These are phyloP conservation scores for Ceratitis capitata DNA, from an alignment of 1,140 invertebrate genomes.

Conservation along the genomic window DNA sequence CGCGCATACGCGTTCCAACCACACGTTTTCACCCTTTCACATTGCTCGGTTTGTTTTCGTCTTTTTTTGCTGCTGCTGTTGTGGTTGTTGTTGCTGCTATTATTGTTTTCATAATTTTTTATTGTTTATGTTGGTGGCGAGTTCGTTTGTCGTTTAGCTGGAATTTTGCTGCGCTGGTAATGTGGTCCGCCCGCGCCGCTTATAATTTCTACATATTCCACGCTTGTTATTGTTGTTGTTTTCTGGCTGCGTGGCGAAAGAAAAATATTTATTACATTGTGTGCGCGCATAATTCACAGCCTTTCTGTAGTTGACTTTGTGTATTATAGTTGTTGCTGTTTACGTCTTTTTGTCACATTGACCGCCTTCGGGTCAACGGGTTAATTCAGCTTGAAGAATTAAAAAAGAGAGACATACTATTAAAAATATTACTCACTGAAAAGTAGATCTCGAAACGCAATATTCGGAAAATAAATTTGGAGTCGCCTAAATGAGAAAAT, in stretches of 20 bases:
- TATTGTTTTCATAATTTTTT: slow-evolving; percentile 22
- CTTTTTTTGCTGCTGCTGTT: background rate
- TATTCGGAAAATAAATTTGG: too few relatives aligned
- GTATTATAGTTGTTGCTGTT: slow-evolving; percentile 6
- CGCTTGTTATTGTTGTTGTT: background rate
- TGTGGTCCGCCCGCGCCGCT: slow-evolving; percentile 19
- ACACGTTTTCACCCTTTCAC: slow-evolving; percentile 33
- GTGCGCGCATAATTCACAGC: slow-evolving; percentile 64
- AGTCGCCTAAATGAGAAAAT: too few relatives aligned
- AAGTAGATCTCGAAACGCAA: too few relatives aligned
- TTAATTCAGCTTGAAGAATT: background rate
- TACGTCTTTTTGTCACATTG: slow-evolving; percentile 6
- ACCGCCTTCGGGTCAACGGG: background rate
- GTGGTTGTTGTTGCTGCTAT: background rate
- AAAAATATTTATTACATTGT: slow-evolving; percentile 65
- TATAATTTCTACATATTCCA: background rate
- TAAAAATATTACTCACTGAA: too few relatives aligned
- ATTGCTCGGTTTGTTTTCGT: background rate
- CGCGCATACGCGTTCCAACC: slow-evolving; percentile 24
- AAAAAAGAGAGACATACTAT: too few relatives aligned
- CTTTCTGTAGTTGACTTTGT: too few relatives aligned
- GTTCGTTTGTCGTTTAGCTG: background rate
- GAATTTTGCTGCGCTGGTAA: slow-evolving; percentile 3
- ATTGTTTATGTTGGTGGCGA: background rate
- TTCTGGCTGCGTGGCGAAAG: slow-evolving; percentile 52